Evolutionary conservation across 2,797 vertebrate genomes (phyloP), one percentile per base, ranked within the genome.

Genomic region (Acridotheres tristis): DNA sequence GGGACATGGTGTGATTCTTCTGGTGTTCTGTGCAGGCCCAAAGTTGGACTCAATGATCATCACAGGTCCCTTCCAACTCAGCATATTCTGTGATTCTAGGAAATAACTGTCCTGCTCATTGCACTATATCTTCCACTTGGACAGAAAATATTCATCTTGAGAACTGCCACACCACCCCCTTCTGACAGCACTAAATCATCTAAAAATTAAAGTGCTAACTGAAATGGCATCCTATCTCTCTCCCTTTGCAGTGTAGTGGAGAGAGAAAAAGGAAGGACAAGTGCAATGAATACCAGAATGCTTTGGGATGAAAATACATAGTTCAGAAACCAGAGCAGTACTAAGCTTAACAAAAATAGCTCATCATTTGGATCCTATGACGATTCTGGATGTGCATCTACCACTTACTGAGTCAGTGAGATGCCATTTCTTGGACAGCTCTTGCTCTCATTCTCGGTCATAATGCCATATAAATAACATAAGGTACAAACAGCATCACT

Each of bases 391-490:
- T 2, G 11, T 94, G 74, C 77, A 90, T 91, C 48, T 74, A 85
- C 77, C 54, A 43, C 53, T 38, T 32, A 71, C 71, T 94, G 82
- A 94, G 69, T 94, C 90, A 93, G 80, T 29, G 48, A 91, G 84
- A 93, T 95, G 86, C 85, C 45, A 50, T 95, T 94, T 90, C 90
- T 87, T 80, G 47, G 65, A 90, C 61, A 90, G 80, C 75, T 93
- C 51, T 50, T 95, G 83, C 74, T 90, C 74, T 87, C 78, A 61
- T 92, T 90, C 86, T 85, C 92, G 84, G 47, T 81, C 36, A 71
- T 94, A 85, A 94, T 67, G 59, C 68, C 81, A 61, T 42, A 72
- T 79, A 95, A 96, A 95, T 80, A 93, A 93, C n/a, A 71, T 25
- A 85, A 2, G 53, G 67, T 51, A 85, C 78, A 76, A 91, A 67